Evolutionary conservation across 1,140 invertebrate species (phyloP).

Genomic region (Hermetia illucens): DNA sequence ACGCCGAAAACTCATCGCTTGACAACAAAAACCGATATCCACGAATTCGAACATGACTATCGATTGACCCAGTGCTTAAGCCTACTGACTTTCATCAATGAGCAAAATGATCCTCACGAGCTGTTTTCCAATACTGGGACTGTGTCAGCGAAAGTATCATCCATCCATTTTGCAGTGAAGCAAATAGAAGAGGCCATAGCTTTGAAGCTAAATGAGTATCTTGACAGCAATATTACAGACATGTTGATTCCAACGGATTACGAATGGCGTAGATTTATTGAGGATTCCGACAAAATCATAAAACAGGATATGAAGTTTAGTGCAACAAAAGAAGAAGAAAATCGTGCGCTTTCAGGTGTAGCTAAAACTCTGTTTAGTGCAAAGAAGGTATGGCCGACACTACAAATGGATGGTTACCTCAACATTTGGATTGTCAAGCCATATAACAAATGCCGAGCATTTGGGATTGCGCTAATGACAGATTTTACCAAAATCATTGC

Average conservation of each 20-base stretch:
- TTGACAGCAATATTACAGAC: slow-evolving; percentile 15
- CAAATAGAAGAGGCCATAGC: not conserved
- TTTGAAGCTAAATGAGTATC: not conserved
- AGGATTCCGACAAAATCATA: slow-evolving; percentile 25
- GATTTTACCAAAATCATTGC: slow-evolving; percentile 32
- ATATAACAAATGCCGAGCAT: slow-evolving; percentile 60
- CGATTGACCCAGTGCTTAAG: slow-evolving; percentile 65
- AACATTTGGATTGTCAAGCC: slow-evolving; percentile 89
- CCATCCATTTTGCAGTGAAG: not conserved
- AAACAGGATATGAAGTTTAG: too few relatives aligned
- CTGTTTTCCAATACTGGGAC: slow-evolving; percentile 32
- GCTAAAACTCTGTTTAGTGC: slow-evolving; percentile 41
- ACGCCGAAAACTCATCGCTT: slow-evolving; percentile 35
- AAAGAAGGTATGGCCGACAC: slow-evolving; percentile 44
- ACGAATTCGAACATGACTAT: slow-evolving; percentile 35
- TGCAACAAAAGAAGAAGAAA: too few relatives aligned
- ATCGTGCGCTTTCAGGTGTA: slow-evolving; percentile 32
- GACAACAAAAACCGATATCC: slow-evolving; percentile 28
- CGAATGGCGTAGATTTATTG: slow-evolving; percentile 20
- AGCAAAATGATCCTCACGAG: slow-evolving; percentile 32
- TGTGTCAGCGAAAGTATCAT: slow-evolving; percentile 14
- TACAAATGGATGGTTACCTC: slow-evolving; percentile 54
- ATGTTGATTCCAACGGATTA: slow-evolving; percentile 32
- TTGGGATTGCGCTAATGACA: slow-evolving; percentile 48
- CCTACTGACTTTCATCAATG: slow-evolving; percentile 56